phyloP scores from a whole-genome alignment of 2,888 invertebrate genomes.

The Cremastobaeus sp. region DNA sequence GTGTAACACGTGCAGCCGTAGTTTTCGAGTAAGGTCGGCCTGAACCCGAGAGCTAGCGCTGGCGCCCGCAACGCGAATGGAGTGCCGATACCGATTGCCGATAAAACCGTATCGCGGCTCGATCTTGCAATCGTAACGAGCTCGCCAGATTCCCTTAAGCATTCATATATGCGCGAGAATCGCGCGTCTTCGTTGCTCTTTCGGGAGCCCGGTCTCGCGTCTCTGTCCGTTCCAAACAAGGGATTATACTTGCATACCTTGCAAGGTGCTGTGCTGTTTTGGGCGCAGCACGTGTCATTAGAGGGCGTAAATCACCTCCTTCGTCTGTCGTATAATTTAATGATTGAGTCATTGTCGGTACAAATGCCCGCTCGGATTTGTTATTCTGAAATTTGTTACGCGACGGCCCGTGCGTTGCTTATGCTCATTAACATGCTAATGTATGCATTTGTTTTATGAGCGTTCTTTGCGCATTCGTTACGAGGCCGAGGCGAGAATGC shows the following conservation, averaged over 20 bases:
- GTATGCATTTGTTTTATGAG: slow-evolving; percentile 8
- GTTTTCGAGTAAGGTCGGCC: slow-evolving; percentile 30
- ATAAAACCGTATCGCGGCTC: slow-evolving; percentile 66
- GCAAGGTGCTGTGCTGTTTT: slow-evolving; percentile 64
- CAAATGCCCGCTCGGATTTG: slow-evolving; percentile 25
- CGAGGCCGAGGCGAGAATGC: not conserved
- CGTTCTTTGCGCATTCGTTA: not conserved
- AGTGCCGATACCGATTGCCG: slow-evolving; percentile 69
- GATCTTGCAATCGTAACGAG: slow-evolving; percentile 70
- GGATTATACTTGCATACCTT: slow-evolving; percentile 76
- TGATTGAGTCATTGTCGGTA: slow-evolving; percentile 50
- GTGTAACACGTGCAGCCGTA: slow-evolving; percentile 47
- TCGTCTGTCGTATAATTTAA: slow-evolving; percentile 47
- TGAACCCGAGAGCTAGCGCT: slow-evolving; percentile 13
- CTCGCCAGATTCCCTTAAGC: slow-evolving; percentile 76
- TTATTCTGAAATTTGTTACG: slow-evolving; percentile 33
- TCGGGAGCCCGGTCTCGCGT: not conserved
- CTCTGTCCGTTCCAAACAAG: slow-evolving; percentile 55
- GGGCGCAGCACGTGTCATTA: slow-evolving; percentile 57
- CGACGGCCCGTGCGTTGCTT: slow-evolving; percentile 10
- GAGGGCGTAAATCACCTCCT: slow-evolving; percentile 57
- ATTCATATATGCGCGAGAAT: slow-evolving; percentile 76
- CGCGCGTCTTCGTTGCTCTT: slow-evolving; percentile 1
- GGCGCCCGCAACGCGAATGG: slow-evolving; percentile 49
- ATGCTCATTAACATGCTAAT: slow-evolving; percentile 18